A percentile compares a stretch with the other conserved stretches of the same genome.
These are phyloP conservation scores for Aporophyla lueneburgensis DNA, from an alignment of 2,888 invertebrate species.

Conservation along the genomic window DNA sequence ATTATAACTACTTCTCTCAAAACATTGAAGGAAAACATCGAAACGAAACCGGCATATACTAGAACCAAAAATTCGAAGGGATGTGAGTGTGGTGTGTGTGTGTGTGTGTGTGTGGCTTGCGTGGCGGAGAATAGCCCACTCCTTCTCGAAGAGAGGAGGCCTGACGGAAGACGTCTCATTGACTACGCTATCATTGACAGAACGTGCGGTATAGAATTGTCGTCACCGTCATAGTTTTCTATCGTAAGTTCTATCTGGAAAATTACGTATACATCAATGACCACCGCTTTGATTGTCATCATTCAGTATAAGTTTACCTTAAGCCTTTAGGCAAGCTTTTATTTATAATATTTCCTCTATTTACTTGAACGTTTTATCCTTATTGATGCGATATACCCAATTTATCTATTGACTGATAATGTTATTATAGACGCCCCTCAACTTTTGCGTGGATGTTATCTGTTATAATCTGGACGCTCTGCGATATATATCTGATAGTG, in stretches of 20 bases:
- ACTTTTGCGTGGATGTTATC: slow-evolving; percentile 50
- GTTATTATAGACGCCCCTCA: slow-evolving; percentile 53
- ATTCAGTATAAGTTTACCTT: not conserved
- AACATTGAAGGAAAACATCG: too few species aligned
- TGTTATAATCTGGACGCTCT: slow-evolving; percentile 48
- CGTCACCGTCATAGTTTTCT: too few species aligned
- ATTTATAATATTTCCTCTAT: slow-evolving; percentile 32
- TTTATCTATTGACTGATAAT: slow-evolving; percentile 60
- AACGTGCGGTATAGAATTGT: too few species aligned
- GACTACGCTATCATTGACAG: too few species aligned
- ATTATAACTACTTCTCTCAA: too few species aligned
- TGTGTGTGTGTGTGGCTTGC: too few species aligned
- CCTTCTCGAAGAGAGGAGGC: too few species aligned
- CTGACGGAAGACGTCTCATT: too few species aligned
- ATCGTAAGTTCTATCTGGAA: not conserved
- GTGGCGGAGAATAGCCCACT: too few species aligned
- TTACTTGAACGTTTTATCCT: slow-evolving; percentile 55
- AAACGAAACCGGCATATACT: too few species aligned
- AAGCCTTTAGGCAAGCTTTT: slow-evolving; percentile 9
- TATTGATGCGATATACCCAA: slow-evolving; percentile 50
- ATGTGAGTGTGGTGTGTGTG: too few species aligned
- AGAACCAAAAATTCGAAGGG: too few species aligned
- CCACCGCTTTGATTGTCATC: not conserved
- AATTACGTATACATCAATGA: not conserved
- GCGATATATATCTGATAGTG: slow-evolving; percentile 54